Percentiles rank a stretch among this genome's conserved stretches.
These are phyloP conservation scores for Stenotaenia linearis DNA, from an alignment of 2,888 invertebrate species.

Conservation along the genomic window DNA sequence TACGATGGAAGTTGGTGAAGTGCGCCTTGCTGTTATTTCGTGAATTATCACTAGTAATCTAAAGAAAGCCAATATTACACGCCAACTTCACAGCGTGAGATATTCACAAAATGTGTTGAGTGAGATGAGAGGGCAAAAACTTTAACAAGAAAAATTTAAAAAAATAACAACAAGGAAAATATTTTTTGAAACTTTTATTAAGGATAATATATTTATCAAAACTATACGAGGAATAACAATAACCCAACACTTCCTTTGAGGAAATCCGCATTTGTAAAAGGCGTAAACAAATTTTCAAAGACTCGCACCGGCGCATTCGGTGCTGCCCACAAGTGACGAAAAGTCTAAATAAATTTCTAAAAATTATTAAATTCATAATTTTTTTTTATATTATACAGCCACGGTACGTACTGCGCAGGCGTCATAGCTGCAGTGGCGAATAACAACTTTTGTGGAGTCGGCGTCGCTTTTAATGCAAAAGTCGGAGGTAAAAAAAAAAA, in stretches of 20 bases:
- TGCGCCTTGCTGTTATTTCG: constrained; percentile 13
- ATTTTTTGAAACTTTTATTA: neutral
- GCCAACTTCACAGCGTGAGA: constrained; percentile 19
- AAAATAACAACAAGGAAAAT: neutral
- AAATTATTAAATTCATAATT: neutral
- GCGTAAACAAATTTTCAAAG: neutral
- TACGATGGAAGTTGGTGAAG: constrained; percentile 6
- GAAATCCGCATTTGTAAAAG: neutral
- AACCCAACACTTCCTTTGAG: neutral
- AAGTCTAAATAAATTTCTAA: neutral
- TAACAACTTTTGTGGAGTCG: constrained; percentile 48
- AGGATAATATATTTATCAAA: neutral
- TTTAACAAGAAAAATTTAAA: neutral
- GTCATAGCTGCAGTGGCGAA: constrained; percentile 49
- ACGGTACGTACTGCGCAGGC: constrained; percentile 50
- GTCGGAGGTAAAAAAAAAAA: constrained; percentile 45
- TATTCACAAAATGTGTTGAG: neutral
- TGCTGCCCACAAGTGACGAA: neutral
- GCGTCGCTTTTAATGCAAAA: constrained; percentile 47
- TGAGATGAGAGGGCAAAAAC: neutral
- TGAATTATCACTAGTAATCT: constrained; percentile 14
- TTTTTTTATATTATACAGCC: constrained; percentile 41
- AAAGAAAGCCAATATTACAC: neutral
- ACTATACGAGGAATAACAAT: neutral
- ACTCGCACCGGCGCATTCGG: neutral